phyloP scores from a whole-genome alignment of 2,888 invertebrate species.

The Protodeltote pygarga region DNA sequence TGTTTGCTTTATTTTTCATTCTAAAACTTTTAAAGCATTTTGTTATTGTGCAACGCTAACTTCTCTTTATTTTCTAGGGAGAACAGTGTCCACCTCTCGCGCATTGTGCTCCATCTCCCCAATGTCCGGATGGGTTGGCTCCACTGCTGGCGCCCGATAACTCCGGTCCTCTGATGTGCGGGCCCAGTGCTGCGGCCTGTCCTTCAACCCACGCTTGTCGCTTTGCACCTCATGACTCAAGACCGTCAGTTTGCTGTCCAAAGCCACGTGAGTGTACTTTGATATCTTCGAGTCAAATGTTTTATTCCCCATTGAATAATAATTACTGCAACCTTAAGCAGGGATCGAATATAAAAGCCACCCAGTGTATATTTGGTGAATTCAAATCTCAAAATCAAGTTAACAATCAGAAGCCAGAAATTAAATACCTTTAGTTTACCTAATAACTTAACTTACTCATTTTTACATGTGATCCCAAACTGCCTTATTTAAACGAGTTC shows the following conservation, averaged over 20 bases:
- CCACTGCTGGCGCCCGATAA: slow-evolving; percentile 81
- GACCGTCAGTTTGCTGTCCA: slow-evolving; percentile 95
- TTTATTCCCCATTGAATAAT: too few relatives aligned
- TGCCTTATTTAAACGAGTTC: too few relatives aligned
- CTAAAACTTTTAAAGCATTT: background rate
- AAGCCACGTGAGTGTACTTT: slow-evolving; percentile 90
- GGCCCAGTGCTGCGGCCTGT: slow-evolving; percentile 92
- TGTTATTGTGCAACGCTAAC: too few relatives aligned
- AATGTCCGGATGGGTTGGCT: slow-evolving; percentile 67
- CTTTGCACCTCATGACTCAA: slow-evolving; percentile 91
- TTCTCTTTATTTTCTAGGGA: slow-evolving; percentile 59
- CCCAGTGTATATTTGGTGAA: too few relatives aligned
- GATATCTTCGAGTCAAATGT: too few relatives aligned
- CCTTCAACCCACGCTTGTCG: slow-evolving; percentile 95
- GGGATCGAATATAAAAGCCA: too few relatives aligned
- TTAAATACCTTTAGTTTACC: too few relatives aligned
- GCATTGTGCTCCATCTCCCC: slow-evolving; percentile 90
- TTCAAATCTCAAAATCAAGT: too few relatives aligned
- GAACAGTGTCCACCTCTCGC: slow-evolving; percentile 92
- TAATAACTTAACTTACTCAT: too few relatives aligned
- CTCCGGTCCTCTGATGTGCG: slow-evolving; percentile 88
- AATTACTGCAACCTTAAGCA: too few relatives aligned
- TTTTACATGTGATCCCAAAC: too few relatives aligned
- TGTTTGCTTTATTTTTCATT: background rate
- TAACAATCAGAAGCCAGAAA: too few relatives aligned